Evolutionary conservation across 2,113 vertebrate genomes (phyloP), one percentile per base, ranked within the genome.

Genomic region (Ranitomeya variabilis): DNA sequence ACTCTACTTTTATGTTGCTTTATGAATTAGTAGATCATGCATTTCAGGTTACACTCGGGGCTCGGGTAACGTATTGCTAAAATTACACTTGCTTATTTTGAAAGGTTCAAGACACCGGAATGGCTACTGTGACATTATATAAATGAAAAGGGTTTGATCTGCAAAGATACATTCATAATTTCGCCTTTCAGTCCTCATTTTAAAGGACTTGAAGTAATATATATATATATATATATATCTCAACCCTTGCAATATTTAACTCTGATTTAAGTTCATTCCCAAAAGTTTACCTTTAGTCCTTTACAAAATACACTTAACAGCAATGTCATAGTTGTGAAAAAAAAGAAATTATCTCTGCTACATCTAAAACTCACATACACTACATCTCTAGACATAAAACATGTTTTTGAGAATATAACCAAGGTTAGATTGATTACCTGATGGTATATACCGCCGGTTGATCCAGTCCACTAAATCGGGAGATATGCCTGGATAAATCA

Each of bases 361-460:
- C 31, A 74, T 18, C 7, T 8, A 18, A 66, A 18, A 37, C 67
- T 4, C 23, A 12, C 31, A 1, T 31, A 0, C 7, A 2, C 69
- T 45, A 45, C 31, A 45, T 45, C 71, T 15, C 0, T 64, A 64
- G 16, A 45, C 21, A 51, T 76, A 0, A 83, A 83, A 66, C 31
- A 51, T 74, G 21, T 2, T 19, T 16, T 19, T 21, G 37, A 9
- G 11, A 51, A 19, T 14, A 71, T 31, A 2, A 16, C 5, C 26
- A 73, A 16, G 10, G 69, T 6, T 37, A 51, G 19, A 31, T 64
- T 19, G 5, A 94, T 95, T 92, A 98, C 98, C 98, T 95, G 95
- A 95, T 0, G 98, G 98, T 90, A 98, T 91, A 76, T 92, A 59
- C 80, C 86, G 93, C 86, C 91, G 91, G 10, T 91, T 91, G 0